Conservation (phyloP, 2,888 invertebrate species). For the Tachina lurida region DNA sequence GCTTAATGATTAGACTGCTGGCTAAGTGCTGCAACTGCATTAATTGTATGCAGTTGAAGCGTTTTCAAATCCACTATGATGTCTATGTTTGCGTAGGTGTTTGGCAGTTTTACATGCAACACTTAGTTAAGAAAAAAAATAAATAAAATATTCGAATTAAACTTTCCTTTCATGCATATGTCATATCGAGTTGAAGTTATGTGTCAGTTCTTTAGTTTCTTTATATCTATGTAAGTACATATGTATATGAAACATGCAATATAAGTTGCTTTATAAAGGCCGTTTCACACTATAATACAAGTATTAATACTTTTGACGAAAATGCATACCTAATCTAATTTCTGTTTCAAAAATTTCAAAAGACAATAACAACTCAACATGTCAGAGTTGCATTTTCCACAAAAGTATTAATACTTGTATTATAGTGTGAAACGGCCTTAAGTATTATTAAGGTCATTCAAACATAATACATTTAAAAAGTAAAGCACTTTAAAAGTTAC, state of each 20-base stretch:
- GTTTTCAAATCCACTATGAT: constrained; percentile 41
- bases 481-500: background rate
- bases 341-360: too few relatives aligned
- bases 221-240: background rate
- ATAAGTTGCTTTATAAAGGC: background rate
- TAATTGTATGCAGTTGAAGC: constrained; percentile 14
- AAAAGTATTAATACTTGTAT: too few relatives aligned
- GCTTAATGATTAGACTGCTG: constrained; percentile 47
- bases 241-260: constrained; percentile 24
- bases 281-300: too few relatives aligned
- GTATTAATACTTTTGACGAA: too few relatives aligned
- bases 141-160: constrained; percentile 26
- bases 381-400: too few relatives aligned
- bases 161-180: constrained; percentile 67
- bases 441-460: constrained; percentile 42
- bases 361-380: too few relatives aligned
- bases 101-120: constrained; percentile 46
- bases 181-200: constrained; percentile 66
- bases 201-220: constrained; percentile 57
- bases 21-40: constrained; percentile 7
- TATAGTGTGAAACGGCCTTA: too few relatives aligned
- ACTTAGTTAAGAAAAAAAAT: background rate
- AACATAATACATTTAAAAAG: too few relatives aligned
- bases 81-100: constrained; percentile 57
- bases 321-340: too few relatives aligned